Base-by-base conservation (phyloP, 2,888 invertebrate species). In the Meteorus colon region DNA sequence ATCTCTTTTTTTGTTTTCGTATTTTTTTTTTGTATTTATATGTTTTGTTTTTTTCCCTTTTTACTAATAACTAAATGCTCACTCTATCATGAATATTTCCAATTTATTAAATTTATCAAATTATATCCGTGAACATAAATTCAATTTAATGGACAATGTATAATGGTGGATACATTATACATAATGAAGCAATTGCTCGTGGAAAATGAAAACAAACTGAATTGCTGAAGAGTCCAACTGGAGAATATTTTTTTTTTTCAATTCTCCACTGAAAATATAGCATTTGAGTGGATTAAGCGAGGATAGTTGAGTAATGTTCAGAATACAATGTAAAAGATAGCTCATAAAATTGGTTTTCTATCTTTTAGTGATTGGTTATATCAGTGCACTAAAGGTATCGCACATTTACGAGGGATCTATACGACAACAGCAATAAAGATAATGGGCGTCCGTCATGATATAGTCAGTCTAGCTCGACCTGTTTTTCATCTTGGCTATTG, bases 371-470 rank as follows among this genome's bases (percentile, higher is more conserved):
- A 70, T 70, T 59, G 27, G 41, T 8, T 60, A 60, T 59, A 51
- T 27, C 37, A n/a, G 48, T n/a, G 48, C n/a, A 48, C 48, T 16
- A n/a, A 16, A 48, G 48, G 48, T 16, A 48, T 48, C 48, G 48
- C 14, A 19, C 60, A 24, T 70, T 70, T 70, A 60, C 60, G 60
- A 60, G 37, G 34, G 8, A 31, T 6, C 59, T 48, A n/a, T 48
- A 48, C 70, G 70, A 70, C 70, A 37, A 27, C 34, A 34, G 70
- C 60, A 60, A 70, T 70, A 70, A 41, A 70, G 60, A 70, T 70
- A 70, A 70, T 70, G 60, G 59, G 41, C 60, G 55, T 12, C 55
- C 55, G 60, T 70, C 60, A 60, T 70, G n/a, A 16, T 34, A 19
- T 14, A n/a, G 29, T 1, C 31, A 14, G 16, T 48, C 51, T 27